Evolutionary conservation across 2,113 vertebrate species (phyloP).

Genomic region (Numenius arquata): DNA sequence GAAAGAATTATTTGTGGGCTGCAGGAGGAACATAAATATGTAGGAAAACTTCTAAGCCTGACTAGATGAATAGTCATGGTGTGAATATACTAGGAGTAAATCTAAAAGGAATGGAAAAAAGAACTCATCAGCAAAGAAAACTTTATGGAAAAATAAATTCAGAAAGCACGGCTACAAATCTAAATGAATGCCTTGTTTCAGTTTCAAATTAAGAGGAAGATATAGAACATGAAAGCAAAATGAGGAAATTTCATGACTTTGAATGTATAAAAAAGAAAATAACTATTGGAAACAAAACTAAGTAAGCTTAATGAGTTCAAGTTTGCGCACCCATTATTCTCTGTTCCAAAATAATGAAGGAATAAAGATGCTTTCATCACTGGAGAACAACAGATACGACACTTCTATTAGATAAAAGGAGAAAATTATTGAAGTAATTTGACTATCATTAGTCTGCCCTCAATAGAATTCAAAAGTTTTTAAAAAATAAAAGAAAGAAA

Average conservation of each 20-base stretch:
- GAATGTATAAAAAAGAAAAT: neutral
- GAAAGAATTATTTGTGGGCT: neutral
- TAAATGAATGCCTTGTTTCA: neutral
- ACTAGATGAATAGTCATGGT: neutral
- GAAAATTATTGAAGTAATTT: neutral
- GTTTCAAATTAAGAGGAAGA: neutral
- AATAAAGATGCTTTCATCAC: neutral
- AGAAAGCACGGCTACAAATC: neutral
- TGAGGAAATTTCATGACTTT: neutral
- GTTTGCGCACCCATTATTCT: neutral
- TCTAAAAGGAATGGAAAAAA: neutral
- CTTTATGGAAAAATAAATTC: neutral
- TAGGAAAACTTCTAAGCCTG: neutral
- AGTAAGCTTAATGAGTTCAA: neutral
- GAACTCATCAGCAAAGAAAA: neutral
- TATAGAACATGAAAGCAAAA: neutral
- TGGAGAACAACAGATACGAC: neutral
- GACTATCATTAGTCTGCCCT: neutral
- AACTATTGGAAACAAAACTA: neutral
- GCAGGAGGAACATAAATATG: neutral
- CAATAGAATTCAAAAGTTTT: neutral
- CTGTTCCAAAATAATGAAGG: neutral
- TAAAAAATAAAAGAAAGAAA: neutral
- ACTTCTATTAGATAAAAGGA: neutral
- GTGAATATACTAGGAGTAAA: neutral